Evolutionary conservation across 2,888 invertebrate species (phyloP), one percentile per base, ranked within the genome.

Genomic region (Spilosoma lubricipeda): DNA sequence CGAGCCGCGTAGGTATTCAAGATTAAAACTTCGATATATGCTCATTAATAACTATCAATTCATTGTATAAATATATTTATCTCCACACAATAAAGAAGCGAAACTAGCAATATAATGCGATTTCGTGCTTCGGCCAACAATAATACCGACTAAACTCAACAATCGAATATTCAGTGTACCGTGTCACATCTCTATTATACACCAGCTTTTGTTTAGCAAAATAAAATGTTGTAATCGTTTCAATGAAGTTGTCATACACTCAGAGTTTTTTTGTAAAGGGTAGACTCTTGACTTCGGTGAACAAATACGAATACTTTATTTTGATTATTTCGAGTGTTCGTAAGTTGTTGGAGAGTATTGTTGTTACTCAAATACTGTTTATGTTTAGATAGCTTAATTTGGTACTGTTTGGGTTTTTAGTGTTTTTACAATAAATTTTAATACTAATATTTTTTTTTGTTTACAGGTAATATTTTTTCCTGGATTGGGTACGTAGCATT

Each of bases 71-170:
- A 77, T 67, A 77, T 77, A 72, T 75, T 77, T 79, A 76, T 56
- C 70, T 68, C 70, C 73, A 69, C 65, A 85, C 84, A 89, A 87
- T 83, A 76, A 77, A 79, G 76, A 82, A 82, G 85, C 76, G 84
- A 88, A 89, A 88, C 89, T 90, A 88, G 88, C 90, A 87, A 88
- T 87, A 90, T 92, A 93, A 93, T 92, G 82, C 90, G 91, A 92
- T 93, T 92, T 92, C 82, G 84, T 87, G 91, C 89, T 87, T 86
- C 88, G 80, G 70, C 52, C 82, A 80, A 83, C 81, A 77, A 80
- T 79, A 83, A 86, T 85, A 80, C 79, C 71, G 77, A 73, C 73
- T 80, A 79, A 78, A 73, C 69, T 68, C 70, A 75, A 85, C 83
- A 86, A 83, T 84, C 77, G 80, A 82, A 77, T 76, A 82, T 80